Evolutionary conservation across 2,113 vertebrate genomes (phyloP), one percentile per base, ranked within the genome.

Genomic region (Cyanoramphus novaezelandiae): DNA sequence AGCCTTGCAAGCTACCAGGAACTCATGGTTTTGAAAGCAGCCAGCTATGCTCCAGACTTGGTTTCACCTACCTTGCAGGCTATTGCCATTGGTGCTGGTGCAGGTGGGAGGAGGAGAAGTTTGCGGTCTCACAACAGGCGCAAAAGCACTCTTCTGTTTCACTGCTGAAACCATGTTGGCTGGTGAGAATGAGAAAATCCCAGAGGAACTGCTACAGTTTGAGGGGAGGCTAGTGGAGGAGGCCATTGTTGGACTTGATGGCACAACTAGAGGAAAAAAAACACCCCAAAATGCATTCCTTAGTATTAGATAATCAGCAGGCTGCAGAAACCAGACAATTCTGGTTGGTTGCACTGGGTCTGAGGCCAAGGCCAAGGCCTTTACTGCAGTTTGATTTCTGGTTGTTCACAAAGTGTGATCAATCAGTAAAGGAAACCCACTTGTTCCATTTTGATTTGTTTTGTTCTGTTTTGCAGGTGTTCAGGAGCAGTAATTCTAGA

Each of bases 131-230:
- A 99, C 99, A 3, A 99, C 99, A 2, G 99, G 99, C 6, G 99
- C 99, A 19, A 99, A 99, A 81, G 99, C 99, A 90, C 99, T 99
- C 98, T 99, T 99, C 98, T 99, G 99, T 91, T 99, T 99, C 98
- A 99, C 99, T 2, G 99, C 99, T 3, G 99, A 99, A 95, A 99
- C 99, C 99, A 99, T 99, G 98, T 99, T 99, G 98, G 99, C 99
- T 95, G 99, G 99, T 95, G 99, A 99, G 98, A 99, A 99, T 98
- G 99, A 99, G 98, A 99, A 99, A 96, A 99, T 99, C 95, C 99
- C 99, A 7, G 99, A 99, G 97, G 99, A 99, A 95, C 99, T 99
- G 98, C 99, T 99, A 98, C 99, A 99, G 97, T 99, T 99, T 95
- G 99, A 99, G 79, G 99, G 99, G 85, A 99, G 98, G 95, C 99